Conservation (phyloP, 2,113 vertebrate genomes). For the Axis porcinus region DNA sequence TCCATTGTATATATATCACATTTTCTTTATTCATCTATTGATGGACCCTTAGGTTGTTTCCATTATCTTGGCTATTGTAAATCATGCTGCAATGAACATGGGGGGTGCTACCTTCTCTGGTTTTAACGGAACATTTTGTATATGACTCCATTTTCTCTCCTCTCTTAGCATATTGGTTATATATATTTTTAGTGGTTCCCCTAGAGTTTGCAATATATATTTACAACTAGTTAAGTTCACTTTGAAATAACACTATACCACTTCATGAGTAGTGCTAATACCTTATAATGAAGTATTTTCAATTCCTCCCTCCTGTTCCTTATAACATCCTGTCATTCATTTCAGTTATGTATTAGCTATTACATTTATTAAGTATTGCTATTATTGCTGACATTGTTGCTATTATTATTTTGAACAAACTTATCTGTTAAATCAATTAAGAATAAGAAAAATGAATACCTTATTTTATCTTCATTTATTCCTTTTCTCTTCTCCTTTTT, state of each 20-base stretch:
- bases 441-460: background rate
- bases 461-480: background rate
- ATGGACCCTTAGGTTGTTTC: background rate
- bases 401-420: constrained; percentile 2
- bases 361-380: background rate
- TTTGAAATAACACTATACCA: background rate
- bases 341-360: background rate
- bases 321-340: background rate
- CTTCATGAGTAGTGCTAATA: background rate
- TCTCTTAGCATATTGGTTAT: background rate
- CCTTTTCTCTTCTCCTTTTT: background rate
- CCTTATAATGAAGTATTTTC: background rate
- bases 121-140: background rate
- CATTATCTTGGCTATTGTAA: background rate
- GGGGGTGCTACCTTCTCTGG: background rate
- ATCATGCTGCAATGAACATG: background rate
- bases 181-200: background rate
- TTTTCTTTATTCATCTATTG: background rate
- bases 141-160: background rate
- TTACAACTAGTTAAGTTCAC: background rate
- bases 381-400: background rate
- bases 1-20: background rate
- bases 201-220: background rate
- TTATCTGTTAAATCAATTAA: background rate
- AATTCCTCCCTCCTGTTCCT: background rate